These are phyloP conservation scores for Gobio occitaniae DNA, from an alignment of 2,797 vertebrate genomes.

Conservation along the genomic window DNA sequence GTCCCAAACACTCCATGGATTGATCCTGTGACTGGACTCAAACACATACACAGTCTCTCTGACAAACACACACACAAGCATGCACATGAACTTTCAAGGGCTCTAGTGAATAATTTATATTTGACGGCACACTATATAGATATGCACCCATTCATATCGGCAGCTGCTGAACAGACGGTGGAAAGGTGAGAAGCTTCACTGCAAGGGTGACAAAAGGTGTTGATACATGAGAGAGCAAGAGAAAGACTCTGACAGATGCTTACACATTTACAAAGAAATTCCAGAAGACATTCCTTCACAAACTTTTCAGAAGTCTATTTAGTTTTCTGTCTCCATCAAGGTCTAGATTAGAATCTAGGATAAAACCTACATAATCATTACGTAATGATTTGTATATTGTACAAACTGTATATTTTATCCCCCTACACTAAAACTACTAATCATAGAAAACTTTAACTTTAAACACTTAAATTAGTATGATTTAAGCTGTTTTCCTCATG, in stretches of 20 bases:
- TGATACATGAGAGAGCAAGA: constrained; percentile 65
- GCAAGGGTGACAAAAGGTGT: constrained; percentile 74
- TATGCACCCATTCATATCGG: constrained; percentile 73
- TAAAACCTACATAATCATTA: not conserved
- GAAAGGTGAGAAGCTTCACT: constrained; percentile 82
- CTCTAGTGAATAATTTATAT: constrained; percentile 87
- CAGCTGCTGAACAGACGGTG: constrained; percentile 79
- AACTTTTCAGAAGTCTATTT: not conserved
- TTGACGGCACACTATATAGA: constrained; percentile 71
- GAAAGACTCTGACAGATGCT: constrained; percentile 37
- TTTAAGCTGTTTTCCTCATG: not conserved
- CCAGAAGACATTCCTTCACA: constrained; percentile 2
- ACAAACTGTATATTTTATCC: not conserved
- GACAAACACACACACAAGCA: constrained; percentile 32
- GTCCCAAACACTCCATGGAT: constrained; percentile 58
- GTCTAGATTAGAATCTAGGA: not conserved
- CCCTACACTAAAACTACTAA: too few relatives aligned
- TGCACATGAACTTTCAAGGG: constrained; percentile 55
- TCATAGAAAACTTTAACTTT: too few relatives aligned
- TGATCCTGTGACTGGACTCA: constrained; percentile 1
- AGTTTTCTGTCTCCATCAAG: not conserved
- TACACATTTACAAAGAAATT: constrained; percentile 54
- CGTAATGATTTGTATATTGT: not conserved
- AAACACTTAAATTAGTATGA: not conserved
- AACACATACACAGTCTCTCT: constrained; percentile 52